Base-by-base conservation (phyloP, 2,888 invertebrate genomes). In the Fragum fragum region DNA sequence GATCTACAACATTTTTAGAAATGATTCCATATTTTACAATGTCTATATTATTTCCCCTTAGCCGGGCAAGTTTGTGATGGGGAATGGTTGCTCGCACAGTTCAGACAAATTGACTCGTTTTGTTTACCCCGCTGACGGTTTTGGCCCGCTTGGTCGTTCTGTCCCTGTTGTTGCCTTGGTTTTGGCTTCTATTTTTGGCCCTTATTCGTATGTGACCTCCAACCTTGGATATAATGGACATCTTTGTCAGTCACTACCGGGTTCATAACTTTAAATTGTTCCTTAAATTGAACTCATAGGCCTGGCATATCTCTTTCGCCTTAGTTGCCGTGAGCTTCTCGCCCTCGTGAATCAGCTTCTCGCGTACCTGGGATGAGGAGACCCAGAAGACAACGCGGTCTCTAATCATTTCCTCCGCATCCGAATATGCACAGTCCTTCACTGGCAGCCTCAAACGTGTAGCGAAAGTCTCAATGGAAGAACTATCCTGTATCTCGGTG, bases 1-100 rank as follows among this genome's bases (percentile, higher is more conserved):
- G 53, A 29, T 39, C 26, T 57, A 21, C 53, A 53, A 18, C 16
- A 14, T 18, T 7, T n/a, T 61, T 21, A 23, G 47, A 66, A 74
- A 53, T 74, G 74, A 23, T 74, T 74, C 55, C 52, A 53, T 36
- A 59, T 53, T 66, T 66, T 52, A 32, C 74, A 74, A 7, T 52
- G 53, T 18, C 21, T n/a, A n/a, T 55, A 74, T 39, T 47, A 29
- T 55, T 66, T 66, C 2, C 53, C 29, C 14, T 66, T 66, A 2
- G 63, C 66, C 1, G 72, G 59, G n/a, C 59, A 59, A 16, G 26
- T 11, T 32, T 72, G 23, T 23, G 3, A 36, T 29, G 32, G 52
- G 11, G 39, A 36, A 36, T 66, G 32, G n/a, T 9, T 5, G 36
- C 18, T 66, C 21, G 7, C 39, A 29, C 66, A 66, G 21, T 66